Base-by-base conservation (phyloP, 2,113 vertebrate genomes). In the rat (Rattus norvegicus) region DNA sequence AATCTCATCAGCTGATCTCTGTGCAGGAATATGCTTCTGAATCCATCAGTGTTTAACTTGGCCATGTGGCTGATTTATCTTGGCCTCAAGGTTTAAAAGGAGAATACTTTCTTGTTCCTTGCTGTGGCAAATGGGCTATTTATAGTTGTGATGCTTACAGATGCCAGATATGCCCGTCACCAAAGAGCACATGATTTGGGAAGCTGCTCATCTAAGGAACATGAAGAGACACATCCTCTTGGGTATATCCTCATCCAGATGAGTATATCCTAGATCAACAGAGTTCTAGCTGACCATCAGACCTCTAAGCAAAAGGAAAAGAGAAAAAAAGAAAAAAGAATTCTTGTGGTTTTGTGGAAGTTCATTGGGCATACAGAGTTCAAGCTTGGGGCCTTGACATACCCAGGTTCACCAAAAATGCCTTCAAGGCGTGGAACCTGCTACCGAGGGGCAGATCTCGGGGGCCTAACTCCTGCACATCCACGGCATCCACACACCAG, bases 401-500 rank as follows among this genome's bases (percentile, higher is more conserved):
- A 52, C 12, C 16, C 59, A 65, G 36, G n/a, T 96, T 80, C 47
- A 70, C 54, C 70, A 75, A 96, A 96, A 96, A 30, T 70, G 17
- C 1, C 9, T 94, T 33, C 49, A 93, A 81, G 63, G 79, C 2
- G 0, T 3, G 4, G 49, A 52, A 43, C 30, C 39, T 59, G 56
- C 65, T 24, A 4, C 33, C 54, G 47, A 43, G 5, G 69, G 19
- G 5, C 39, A 63, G 70, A 76, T 20, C 24, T 88, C 7, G 0
- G 49, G n/a, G 63, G 22, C 30, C 9, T 7, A 43, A 39, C 2
- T 0, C 5, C 20, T 39, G 2, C 1, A 22, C 30, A 10, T 88
- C 26, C 3, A 70, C 3, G 9, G 7, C 36, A 24, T 2, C 54
- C 28, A 39, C n/a, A 43, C 5, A 13, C 14, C 1, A n/a, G 72